A percentile compares a stretch with the other conserved stretches of the same genome.
phyloP scores from a whole-genome alignment of 2,113 vertebrate genomes.

The Bagarius yarrelli region DNA sequence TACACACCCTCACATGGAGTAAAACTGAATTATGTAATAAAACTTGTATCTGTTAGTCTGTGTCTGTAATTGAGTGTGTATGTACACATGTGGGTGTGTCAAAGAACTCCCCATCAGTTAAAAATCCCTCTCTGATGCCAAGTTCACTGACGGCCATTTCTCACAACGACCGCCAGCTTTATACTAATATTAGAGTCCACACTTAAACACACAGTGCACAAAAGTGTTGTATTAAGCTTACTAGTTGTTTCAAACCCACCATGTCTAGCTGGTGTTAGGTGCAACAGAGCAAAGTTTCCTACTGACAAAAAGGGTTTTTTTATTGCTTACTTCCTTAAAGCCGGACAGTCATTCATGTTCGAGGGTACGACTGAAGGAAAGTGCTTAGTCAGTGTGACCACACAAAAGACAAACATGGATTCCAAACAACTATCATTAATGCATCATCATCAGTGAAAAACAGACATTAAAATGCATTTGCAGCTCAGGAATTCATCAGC shows the following conservation, averaged over 20 bases:
- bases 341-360: not conserved
- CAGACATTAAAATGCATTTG: too few species aligned
- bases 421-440: not conserved
- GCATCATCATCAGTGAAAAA: not conserved
- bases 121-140: slow-evolving; percentile 18
- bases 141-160: slow-evolving; percentile 21
- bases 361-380: slow-evolving; percentile 5
- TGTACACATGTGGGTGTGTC: not conserved
- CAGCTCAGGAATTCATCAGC: not conserved
- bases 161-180: slow-evolving; percentile 31
- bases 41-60: not conserved
- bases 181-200: slow-evolving; percentile 8
- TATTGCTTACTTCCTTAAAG: slow-evolving; percentile 31
- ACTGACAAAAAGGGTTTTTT: slow-evolving; percentile 24
- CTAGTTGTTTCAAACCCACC: not conserved
- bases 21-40: not conserved
- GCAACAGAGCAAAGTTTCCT: not conserved
- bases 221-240: not conserved
- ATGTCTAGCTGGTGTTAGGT: not conserved
- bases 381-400: not conserved
- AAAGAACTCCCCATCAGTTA: slow-evolving; percentile 3
- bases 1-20: not conserved
- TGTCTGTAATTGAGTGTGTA: not conserved
- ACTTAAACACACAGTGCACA: not conserved
- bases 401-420: not conserved